Evolutionary conservation across 1,140 invertebrate species (phyloP), one percentile per base, ranked within the genome.

Genomic region (Bactericera cockerelli): DNA sequence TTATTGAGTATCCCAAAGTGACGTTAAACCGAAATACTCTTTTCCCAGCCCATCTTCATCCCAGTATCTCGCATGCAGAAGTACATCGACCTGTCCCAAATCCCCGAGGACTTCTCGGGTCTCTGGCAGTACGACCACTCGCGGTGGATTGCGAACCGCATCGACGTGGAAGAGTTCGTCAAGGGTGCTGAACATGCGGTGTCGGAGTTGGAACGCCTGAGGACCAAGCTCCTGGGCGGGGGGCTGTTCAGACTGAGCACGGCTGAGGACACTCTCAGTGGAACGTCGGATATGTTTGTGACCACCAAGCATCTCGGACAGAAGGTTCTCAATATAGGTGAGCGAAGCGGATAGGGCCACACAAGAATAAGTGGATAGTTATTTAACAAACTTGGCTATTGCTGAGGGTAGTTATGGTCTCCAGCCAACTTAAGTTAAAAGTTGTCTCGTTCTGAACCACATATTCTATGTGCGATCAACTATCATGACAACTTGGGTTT

Each of bases 21-120:
- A n/a, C n/a, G n/a, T n/a, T n/a, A n/a, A n/a, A n/a, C n/a, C n/a
- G n/a, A n/a, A n/a, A n/a, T n/a, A n/a, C 28, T 31, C 28, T 31
- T 55, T 68, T 74, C 73, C 62, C 71, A 84, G 80, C 76, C 79
- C 42, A 70, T 78, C 62, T 83, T 81, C 65, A 74, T 84, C 62
- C 77, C 80, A 42, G 67, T 79, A 63, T 74, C 75, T 33, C 79
- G 86, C 64, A 73, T 93, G 57, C 76, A 76, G 58, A 79, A 84
- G 66, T 81, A 82, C 65, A 76, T 91, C 42, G 85, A 87, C 63
- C 68, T 73, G 55, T 74, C 77, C 54, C 82, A 87, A 70, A 70
- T 93, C 67, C 87, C 87, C n/a, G 77, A 79, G 63, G 87, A 91
- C 65, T 72, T 92, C 25, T 86, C 85, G 16, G 89, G 89, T 33